Percentiles rank a stretch among this genome's conserved stretches.
Conservation (phyloP, 2,113 vertebrate species). For the Eulemur macaco region DNA sequence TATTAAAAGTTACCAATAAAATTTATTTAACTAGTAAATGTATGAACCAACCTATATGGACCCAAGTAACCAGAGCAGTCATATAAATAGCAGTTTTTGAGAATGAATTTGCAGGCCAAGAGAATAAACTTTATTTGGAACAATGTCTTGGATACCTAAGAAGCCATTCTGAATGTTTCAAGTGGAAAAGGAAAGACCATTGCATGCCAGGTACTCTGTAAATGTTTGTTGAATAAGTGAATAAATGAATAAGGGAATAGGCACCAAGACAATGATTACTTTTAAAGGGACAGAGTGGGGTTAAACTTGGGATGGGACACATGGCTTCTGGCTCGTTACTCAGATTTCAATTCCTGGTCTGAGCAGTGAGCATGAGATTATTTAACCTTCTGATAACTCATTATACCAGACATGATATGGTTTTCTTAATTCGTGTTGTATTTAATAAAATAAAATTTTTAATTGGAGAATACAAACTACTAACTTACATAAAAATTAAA, state of each 20-base stretch:
- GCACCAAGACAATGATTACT: background rate
- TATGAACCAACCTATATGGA: background rate
- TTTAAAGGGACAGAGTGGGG: background rate
- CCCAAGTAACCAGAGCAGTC: background rate
- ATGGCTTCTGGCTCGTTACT: background rate
- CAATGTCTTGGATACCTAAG: background rate
- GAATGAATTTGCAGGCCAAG: background rate
- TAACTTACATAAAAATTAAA: background rate
- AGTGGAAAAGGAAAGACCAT: background rate
- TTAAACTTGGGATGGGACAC: background rate
- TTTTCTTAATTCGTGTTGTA: background rate
- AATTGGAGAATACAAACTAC: background rate
- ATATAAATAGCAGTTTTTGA: background rate
- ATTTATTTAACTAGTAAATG: background rate
- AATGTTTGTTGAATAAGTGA: background rate
- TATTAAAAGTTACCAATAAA: background rate
- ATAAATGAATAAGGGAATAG: background rate
- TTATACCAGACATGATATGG: background rate
- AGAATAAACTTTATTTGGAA: background rate
- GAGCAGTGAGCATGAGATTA: background rate
- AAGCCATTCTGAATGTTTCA: background rate
- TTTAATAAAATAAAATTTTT: background rate
- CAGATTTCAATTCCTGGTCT: background rate
- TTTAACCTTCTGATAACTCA: background rate
- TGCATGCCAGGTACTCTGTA: background rate